phyloP scores from a whole-genome alignment of 2,797 vertebrate species.

The Odontamblyopus rebecca region DNA sequence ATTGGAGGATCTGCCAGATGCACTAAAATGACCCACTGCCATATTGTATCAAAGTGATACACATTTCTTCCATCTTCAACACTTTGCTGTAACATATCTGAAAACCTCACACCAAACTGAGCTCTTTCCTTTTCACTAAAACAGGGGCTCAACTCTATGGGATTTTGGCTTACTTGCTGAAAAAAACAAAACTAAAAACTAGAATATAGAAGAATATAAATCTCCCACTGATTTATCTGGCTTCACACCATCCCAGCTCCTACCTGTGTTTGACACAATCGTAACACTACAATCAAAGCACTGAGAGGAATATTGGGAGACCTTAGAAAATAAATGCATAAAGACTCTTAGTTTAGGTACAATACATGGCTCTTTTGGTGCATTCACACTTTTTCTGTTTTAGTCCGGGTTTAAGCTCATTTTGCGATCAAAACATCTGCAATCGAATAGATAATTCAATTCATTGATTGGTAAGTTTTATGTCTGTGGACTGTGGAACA shows the following conservation, averaged over 20 bases:
- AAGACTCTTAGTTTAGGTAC: too few species aligned
- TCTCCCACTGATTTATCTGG: neutral
- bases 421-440: too few species aligned
- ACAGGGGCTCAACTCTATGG: neutral
- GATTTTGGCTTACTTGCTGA: neutral
- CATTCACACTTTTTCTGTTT: too few species aligned
- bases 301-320: neutral
- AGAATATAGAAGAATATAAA: neutral
- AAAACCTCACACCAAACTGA: neutral
- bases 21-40: neutral
- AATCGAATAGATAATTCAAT: too few species aligned
- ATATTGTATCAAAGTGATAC: neutral
- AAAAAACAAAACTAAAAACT: neutral
- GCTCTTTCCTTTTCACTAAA: neutral
- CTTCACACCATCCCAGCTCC: neutral
- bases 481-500: neutral
- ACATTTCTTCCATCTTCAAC: neutral
- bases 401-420: too few species aligned
- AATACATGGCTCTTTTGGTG: too few species aligned
- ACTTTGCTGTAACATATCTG: neutral
- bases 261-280: neutral
- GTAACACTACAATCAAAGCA: neutral
- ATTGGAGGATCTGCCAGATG: neutral
- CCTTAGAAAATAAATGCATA: too few species aligned
- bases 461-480: neutral